Evolutionary conservation across 2,888 invertebrate genomes (phyloP).

Genomic region (Drosophila neutralis): DNA sequence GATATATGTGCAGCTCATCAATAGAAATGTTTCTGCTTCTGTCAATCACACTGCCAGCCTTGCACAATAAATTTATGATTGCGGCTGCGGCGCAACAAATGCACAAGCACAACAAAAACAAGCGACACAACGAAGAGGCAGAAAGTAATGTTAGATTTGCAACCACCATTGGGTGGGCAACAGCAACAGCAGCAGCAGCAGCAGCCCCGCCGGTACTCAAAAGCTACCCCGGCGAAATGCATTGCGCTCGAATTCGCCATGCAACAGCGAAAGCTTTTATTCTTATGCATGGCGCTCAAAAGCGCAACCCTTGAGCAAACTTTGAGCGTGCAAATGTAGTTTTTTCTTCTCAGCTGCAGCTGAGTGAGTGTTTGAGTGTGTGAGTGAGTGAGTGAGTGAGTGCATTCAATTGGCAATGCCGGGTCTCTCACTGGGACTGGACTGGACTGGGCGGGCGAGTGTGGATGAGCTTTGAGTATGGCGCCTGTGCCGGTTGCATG

Average conservation of each 20-base stretch:
- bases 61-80: conserved; percentile 78
- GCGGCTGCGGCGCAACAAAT: conserved; percentile 51
- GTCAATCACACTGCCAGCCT: conserved; percentile 52
- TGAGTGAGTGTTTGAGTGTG: conserved; percentile 26
- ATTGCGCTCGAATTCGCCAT: conserved; percentile 35
- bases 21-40: conserved; percentile 14
- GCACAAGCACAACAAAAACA: conserved; percentile 17
- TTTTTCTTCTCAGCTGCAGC: conserved; percentile 40
- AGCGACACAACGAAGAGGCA: conserved; percentile 14
- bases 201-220: conserved; percentile 18
- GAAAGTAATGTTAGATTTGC: conserved; percentile 48
- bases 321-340: conserved; percentile 51
- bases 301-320: conserved; percentile 56
- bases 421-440: conserved; percentile 3
- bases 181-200: conserved; percentile 17
- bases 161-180: conserved; percentile 30
- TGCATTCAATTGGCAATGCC: conserved; percentile 31
- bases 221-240: conserved; percentile 38
- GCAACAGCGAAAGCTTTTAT: conserved; percentile 54
- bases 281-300: conserved; percentile 29
- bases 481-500: conserved; percentile 63
- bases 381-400: conserved; percentile 12
- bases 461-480: conserved; percentile 44
- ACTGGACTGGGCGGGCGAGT: not conserved
- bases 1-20: conserved; percentile 26